These are phyloP conservation scores for Ptilorrhoa leucosticta DNA, from an alignment of 2,113 vertebrate genomes.

Conservation along the genomic window DNA sequence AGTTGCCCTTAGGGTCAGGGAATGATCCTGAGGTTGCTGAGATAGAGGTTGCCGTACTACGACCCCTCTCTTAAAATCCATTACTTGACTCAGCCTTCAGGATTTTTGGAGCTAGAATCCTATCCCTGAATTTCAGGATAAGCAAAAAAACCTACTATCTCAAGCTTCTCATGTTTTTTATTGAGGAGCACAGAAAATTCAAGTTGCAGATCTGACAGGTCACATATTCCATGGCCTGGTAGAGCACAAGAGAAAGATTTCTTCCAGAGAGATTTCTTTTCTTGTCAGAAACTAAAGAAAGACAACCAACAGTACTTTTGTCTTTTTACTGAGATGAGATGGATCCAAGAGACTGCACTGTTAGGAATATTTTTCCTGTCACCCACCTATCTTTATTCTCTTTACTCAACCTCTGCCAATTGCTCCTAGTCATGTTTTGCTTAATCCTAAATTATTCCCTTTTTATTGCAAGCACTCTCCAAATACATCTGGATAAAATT, in stretches of 20 bases:
- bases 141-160: accelerated
- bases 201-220: neutral
- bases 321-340: neutral
- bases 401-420: neutral
- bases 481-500: slow-evolving; percentile 14
- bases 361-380: neutral
- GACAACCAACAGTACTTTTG: neutral
- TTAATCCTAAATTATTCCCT: neutral
- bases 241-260: neutral
- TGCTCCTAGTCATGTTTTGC: neutral
- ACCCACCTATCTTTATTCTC: neutral
- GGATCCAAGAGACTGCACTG: neutral
- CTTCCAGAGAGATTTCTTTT: neutral
- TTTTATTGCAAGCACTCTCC: neutral
- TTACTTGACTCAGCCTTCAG: neutral
- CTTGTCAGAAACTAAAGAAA: neutral
- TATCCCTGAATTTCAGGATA: neutral
- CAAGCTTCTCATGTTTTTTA: accelerated
- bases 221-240: neutral
- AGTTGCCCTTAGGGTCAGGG: neutral
- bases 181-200: neutral
- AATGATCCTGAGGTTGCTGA: neutral
- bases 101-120: neutral
- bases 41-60: neutral
- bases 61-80: neutral